Evolutionary conservation across 2,113 vertebrate species (phyloP), one percentile per base, ranked within the genome.

Genomic region (Chlorodrepanis virens): DNA sequence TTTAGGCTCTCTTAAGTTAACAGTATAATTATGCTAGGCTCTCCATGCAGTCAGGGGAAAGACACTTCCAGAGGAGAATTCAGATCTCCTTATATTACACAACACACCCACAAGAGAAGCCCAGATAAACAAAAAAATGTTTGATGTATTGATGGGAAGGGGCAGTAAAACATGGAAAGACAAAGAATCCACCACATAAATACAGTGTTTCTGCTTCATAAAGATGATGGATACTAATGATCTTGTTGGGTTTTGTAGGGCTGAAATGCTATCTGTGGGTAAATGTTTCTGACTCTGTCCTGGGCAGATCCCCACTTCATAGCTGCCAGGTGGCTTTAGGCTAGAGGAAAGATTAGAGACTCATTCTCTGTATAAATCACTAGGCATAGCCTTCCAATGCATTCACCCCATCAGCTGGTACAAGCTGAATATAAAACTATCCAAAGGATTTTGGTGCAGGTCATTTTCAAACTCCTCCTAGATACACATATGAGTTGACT

Each of bases 351-450:
- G 87, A 93, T 87, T 91, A 84, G 24, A 89, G 65, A 45, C 45
- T 89, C 2, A 0, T 87, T 93, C 71, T 89, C 74, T 68, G 79
- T 53, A 76, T 90, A 87, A 94, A 94, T 94, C 80, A 84, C 52
- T 64, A 69, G 25, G 24, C 70, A 74, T 53, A 81, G 40, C 78
- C 72, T 94, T 87, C 70, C 74, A 71, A 47, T 25, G 14, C 12
- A 49, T 78, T 85, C 78, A 79, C 69, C 35, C 93, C 81, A 91
- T 85, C 90, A 91, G 31, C 65, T 91, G 74, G 77, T 93, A 82
- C 84, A 84, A 85, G 23, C 40, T 52, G 52, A 64, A 52, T 65
- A 59, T 71, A 85, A 93, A 90, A 37, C 19, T 60, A 54, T 79
- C 52, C 56, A 52, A 75, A 82, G 65, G 52, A 64, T 76, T 87